Conservation (phyloP, 2,888 invertebrate species). For the Herminia tarsipennalis region DNA sequence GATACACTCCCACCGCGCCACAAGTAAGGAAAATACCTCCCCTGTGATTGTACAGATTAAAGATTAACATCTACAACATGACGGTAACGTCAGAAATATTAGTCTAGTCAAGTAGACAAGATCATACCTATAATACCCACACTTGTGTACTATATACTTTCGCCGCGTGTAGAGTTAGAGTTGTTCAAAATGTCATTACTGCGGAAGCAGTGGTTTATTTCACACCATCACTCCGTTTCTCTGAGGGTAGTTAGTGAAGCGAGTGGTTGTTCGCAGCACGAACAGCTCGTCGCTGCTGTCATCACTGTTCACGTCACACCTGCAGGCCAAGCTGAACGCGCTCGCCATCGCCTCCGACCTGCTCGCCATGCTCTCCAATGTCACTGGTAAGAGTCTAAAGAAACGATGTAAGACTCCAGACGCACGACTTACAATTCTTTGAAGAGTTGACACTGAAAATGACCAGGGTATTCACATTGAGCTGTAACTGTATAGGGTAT, state of each 20-base stretch:
- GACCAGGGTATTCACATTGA: no score
- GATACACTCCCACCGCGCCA: no score
- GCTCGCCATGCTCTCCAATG: neutral
- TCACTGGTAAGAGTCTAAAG: neutral
- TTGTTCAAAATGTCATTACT: no score
- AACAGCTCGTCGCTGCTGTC: constrained; percentile 3
- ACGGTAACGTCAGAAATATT: no score
- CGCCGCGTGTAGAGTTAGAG: neutral
- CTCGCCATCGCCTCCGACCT: constrained; percentile 6
- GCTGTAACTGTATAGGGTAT: no score
- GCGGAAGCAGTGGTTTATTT: no score
- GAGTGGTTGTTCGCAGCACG: neutral
- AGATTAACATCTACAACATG: neutral
- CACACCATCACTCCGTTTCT: neutral
- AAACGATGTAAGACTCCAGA: no score
- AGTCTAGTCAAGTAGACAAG: neutral
- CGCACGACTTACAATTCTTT: no score
- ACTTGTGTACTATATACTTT: neutral
- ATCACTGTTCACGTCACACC: constrained; percentile 3
- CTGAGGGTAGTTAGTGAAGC: neutral
- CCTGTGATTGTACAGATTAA: neutral
- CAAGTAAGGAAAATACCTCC: no score
- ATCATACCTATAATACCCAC: neutral
- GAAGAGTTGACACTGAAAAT: no score
- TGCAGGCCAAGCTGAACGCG: constrained; percentile 12